These are phyloP conservation scores for Paramormyrops kingsleyae DNA, from an alignment of 2,113 vertebrate species.

Conservation along the genomic window DNA sequence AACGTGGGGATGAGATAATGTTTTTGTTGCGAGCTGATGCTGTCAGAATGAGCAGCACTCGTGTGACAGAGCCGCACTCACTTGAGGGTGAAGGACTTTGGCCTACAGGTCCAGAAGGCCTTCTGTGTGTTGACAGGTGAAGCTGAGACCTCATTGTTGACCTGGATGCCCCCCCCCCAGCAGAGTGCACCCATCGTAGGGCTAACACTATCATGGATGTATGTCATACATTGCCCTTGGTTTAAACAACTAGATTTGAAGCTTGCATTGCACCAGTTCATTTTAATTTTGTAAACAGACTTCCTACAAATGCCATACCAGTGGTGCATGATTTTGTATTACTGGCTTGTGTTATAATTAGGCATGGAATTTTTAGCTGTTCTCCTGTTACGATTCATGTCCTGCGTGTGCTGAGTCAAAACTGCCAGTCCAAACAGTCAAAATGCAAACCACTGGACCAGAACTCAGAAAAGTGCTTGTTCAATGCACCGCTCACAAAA, in stretches of 20 bases:
- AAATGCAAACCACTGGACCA: background rate
- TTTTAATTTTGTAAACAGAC: background rate
- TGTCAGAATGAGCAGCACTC: slow-evolving; percentile 56
- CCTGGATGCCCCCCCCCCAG: slow-evolving; percentile 44
- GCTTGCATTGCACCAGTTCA: background rate
- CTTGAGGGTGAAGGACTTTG: slow-evolving; percentile 43
- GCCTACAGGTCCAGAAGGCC: slow-evolving; percentile 49
- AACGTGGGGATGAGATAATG: slow-evolving; percentile 39
- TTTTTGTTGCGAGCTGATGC: slow-evolving; percentile 29
- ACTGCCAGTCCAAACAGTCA: background rate
- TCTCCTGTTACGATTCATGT: background rate
- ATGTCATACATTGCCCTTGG: background rate
- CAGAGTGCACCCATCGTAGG: background rate
- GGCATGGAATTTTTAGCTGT: background rate
- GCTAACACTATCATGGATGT: background rate
- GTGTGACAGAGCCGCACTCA: slow-evolving; percentile 49
- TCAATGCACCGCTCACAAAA: background rate
- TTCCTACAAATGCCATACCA: background rate
- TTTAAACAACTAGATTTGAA: background rate
- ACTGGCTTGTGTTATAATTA: background rate
- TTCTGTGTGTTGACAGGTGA: slow-evolving; percentile 60
- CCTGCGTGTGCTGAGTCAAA: background rate
- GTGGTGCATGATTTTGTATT: background rate
- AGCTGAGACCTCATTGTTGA: slow-evolving; percentile 63
- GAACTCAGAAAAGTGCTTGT: background rate